Evolutionary conservation across 2,113 vertebrate genomes (phyloP).

Genomic region (Petrocephalus zakoni): DNA sequence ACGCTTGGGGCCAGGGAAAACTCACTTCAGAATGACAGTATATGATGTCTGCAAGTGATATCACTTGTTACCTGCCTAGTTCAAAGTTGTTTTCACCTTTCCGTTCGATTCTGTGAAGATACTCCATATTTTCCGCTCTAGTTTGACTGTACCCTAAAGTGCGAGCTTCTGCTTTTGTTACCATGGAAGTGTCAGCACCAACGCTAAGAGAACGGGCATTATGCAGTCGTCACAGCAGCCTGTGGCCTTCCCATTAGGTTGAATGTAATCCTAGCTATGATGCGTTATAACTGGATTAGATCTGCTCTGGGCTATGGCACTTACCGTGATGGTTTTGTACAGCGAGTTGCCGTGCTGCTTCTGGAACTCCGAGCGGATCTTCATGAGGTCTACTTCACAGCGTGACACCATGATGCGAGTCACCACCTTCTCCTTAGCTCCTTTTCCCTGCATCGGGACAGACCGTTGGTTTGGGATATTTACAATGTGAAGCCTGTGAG

Average conservation of each 20-base stretch:
- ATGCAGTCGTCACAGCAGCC: background rate
- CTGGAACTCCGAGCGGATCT: slow-evolving; percentile 87
- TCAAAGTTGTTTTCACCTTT: too few species aligned
- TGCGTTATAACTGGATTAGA: background rate
- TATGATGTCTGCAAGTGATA: too few species aligned
- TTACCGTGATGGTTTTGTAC: slow-evolving; percentile 76
- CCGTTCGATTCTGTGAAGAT: background rate
- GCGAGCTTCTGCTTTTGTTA: background rate
- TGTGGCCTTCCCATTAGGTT: background rate
- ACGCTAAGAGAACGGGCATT: background rate
- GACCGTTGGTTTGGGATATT: background rate
- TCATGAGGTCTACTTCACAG: slow-evolving; percentile 87
- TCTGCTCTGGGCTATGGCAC: slow-evolving; percentile 23
- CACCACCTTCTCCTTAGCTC: slow-evolving; percentile 81
- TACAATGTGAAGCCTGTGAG: background rate
- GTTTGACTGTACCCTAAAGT: background rate
- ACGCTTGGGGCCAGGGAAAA: too few species aligned
- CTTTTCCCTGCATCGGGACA: slow-evolving; percentile 70
- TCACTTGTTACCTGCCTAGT: too few species aligned
- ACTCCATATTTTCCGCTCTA: background rate
- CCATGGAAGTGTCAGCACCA: background rate
- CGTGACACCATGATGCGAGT: slow-evolving; percentile 90
- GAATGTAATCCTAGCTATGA: background rate
- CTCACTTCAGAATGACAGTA: too few species aligned
- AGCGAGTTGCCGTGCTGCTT: slow-evolving; percentile 77